Percentiles rank a stretch among this genome's conserved stretches.
phyloP scores from a whole-genome alignment of 2,113 vertebrate genomes.

The Nothoprocta pentlandii region DNA sequence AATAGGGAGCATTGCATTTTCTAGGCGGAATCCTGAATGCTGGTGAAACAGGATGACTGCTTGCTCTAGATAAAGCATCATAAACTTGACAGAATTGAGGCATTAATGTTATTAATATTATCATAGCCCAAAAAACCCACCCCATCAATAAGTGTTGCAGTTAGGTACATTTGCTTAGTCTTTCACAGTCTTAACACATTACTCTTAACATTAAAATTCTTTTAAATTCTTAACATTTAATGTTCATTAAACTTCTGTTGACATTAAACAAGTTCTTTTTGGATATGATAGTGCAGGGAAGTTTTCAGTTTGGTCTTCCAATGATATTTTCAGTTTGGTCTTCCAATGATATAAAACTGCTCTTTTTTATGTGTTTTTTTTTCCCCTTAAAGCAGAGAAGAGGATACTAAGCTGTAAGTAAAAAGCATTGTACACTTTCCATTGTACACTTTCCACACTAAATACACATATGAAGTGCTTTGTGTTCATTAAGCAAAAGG shows the following conservation, averaged over 20 bases:
- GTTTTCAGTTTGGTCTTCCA: not conserved
- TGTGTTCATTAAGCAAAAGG: not conserved
- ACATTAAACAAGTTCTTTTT: not conserved
- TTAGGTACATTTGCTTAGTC: not conserved
- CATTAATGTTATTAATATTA: not conserved
- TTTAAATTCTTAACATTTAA: too few relatives aligned
- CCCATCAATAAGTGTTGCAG: not conserved
- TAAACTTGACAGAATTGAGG: not conserved
- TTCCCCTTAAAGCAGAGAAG: not conserved
- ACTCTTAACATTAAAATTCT: not conserved
- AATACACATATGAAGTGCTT: not conserved
- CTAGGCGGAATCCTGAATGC: not conserved
- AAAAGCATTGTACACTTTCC: not conserved
- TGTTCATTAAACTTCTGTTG: not conserved
- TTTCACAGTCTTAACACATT: not conserved
- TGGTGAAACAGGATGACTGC: not conserved
- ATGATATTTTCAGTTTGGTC: not conserved
- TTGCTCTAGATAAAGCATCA: not conserved
- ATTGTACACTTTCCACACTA: not conserved
- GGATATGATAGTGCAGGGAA: not conserved
- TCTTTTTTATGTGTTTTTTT: not conserved
- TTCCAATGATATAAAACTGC: not conserved
- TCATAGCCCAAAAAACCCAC: not conserved
- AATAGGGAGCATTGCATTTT: not conserved
- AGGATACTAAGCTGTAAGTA: not conserved